These are phyloP conservation scores for Rhadina sibilatrix DNA, from an alignment of 2,113 vertebrate genomes.

Conservation along the genomic window DNA sequence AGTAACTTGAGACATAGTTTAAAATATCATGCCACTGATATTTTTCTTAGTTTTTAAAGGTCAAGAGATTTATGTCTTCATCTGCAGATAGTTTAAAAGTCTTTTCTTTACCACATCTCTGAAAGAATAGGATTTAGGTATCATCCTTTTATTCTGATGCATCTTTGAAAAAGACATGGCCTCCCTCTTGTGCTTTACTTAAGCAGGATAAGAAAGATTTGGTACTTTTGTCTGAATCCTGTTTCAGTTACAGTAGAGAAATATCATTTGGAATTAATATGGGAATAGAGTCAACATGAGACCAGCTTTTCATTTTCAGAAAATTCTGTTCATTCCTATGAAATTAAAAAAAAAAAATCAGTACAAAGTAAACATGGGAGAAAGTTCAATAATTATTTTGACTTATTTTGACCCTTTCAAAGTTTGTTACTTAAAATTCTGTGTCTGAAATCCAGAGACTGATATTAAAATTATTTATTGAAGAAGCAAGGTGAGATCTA, in stretches of 20 bases:
- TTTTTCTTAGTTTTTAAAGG: constrained; percentile 5
- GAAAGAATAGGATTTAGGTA: neutral
- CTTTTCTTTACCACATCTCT: neutral
- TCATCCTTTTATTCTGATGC: neutral
- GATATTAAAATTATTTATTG: neutral
- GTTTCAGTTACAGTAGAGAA: neutral
- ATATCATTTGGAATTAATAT: neutral
- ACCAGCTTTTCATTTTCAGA: neutral
- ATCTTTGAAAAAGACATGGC: neutral
- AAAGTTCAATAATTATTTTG: neutral
- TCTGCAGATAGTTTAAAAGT: neutral
- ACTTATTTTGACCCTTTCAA: neutral
- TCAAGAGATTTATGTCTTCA: neutral
- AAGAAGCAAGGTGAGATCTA: neutral
- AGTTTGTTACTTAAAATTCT: neutral
- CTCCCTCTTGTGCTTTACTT: neutral
- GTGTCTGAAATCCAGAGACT: constrained; percentile 5
- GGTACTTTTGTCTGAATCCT: neutral
- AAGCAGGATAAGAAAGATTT: neutral
- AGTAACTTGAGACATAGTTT: neutral
- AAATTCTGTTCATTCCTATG: neutral
- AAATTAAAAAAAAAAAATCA: neutral
- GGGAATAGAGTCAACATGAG: neutral
- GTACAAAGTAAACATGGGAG: neutral
- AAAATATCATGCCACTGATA: neutral